Percentiles rank a stretch among this genome's conserved stretches.
Conservation (phyloP, 2,888 invertebrate species). For the Electrophaes corylata region DNA sequence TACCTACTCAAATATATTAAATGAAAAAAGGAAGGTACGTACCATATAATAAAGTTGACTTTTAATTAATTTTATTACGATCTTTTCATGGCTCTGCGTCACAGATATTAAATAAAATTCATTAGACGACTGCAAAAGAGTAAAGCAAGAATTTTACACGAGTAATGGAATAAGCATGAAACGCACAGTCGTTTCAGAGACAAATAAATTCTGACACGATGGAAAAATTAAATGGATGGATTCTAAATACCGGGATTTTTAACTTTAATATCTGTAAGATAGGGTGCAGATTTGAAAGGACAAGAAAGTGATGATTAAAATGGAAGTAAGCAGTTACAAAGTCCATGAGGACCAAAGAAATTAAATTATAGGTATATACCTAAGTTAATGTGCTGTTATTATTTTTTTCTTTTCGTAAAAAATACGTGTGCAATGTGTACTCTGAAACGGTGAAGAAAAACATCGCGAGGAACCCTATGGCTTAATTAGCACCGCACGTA, state of each 20-base stretch:
- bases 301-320: neutral
- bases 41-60: too few species aligned
- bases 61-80: neutral
- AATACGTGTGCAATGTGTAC: too few species aligned
- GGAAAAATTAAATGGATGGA: too few species aligned
- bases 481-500: too few species aligned
- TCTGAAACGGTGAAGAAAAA: too few species aligned
- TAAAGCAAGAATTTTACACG: slow-evolving; percentile 25
- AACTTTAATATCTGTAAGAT: neutral
- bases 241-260: neutral
- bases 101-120: neutral
- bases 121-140: neutral
- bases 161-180: slow-evolving; percentile 40
- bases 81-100: neutral
- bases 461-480: too few species aligned
- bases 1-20: too few species aligned
- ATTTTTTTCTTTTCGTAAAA: too few species aligned
- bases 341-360: neutral
- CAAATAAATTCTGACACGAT: slow-evolving; percentile 6
- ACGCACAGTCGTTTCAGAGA: slow-evolving; percentile 27
- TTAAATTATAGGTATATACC: too few species aligned
- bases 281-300: neutral
- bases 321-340: neutral
- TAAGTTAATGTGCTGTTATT: too few species aligned
- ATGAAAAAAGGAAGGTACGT: too few species aligned